phyloP scores from a whole-genome alignment of 2,797 vertebrate species.

The Crenichthys baileyi region DNA sequence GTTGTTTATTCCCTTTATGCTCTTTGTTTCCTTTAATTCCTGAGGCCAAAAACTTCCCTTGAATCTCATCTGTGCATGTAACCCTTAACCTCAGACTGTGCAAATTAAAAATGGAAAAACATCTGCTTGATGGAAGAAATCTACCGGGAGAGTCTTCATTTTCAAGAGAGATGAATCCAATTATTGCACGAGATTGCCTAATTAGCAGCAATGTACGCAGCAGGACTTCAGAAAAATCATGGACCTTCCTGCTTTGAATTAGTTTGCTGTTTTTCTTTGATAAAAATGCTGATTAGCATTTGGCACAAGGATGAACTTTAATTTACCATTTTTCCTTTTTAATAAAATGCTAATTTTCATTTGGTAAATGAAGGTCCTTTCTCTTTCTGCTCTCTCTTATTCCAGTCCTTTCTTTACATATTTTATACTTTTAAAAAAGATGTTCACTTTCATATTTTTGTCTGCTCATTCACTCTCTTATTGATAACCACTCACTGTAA shows the following conservation, averaged over 20 bases:
- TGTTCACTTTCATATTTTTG: conserved; percentile 19
- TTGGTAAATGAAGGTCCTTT: conserved; percentile 28
- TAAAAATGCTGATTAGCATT: conserved; percentile 49
- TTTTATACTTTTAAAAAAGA: conserved; percentile 16
- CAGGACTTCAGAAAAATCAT: conserved; percentile 35
- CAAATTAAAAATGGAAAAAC: conserved; percentile 33
- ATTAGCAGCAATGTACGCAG: conserved; percentile 54
- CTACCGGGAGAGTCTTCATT: conserved; percentile 50
- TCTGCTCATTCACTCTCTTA: conserved; percentile 14
- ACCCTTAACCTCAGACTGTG: conserved; percentile 4
- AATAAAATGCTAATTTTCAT: conserved; percentile 44
- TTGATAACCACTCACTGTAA: conserved; percentile 44
- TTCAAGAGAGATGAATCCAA: conserved; percentile 59
- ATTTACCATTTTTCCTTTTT: background rate
- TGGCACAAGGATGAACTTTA: conserved; percentile 29
- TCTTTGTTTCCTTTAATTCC: conserved; percentile 22
- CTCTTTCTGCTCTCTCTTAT: conserved; percentile 16
- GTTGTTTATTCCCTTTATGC: background rate
- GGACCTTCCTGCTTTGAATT: conserved; percentile 46
- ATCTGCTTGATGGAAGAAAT: conserved; percentile 29
- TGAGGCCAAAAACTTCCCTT: conserved; percentile 9
- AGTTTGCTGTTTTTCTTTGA: conserved; percentile 30
- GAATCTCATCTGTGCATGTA: conserved; percentile 18
- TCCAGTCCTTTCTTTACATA: conserved; percentile 10
- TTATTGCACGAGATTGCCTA: conserved; percentile 60